Percentiles rank a stretch among this genome's conserved stretches.
Conservation (phyloP, 2,797 vertebrate species). For the Apogon hyalosoma region DNA sequence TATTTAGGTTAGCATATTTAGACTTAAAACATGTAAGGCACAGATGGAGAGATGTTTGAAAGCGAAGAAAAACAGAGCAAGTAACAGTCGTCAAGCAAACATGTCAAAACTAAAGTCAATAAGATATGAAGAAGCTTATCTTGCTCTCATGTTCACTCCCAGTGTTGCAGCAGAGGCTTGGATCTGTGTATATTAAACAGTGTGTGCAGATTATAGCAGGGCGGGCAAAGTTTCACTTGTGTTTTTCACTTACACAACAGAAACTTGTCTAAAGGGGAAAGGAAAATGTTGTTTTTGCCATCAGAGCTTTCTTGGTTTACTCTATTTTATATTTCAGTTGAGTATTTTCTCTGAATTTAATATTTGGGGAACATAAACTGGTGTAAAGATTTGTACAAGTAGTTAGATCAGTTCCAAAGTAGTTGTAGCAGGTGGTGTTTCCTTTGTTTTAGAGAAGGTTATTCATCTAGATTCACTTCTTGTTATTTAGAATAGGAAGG, state of each 20-base stretch:
- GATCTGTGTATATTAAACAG: neutral
- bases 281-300: neutral
- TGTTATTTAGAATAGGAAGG: slow-evolving; percentile 48
- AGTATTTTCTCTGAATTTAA: neutral
- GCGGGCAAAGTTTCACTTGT: neutral
- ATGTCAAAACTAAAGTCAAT: neutral
- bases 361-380: too few relatives aligned
- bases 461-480: slow-evolving; percentile 67
- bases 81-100: neutral
- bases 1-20: neutral
- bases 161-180: neutral
- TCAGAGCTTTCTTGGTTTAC: too few relatives aligned
- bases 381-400: too few relatives aligned
- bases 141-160: neutral
- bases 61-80: neutral
- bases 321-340: too few relatives aligned
- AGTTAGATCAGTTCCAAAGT: too few relatives aligned
- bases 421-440: slow-evolving; percentile 10
- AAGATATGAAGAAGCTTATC: neutral
- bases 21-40: neutral
- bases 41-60: slow-evolving; percentile 6
- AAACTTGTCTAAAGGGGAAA: neutral
- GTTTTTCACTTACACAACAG: slow-evolving; percentile 1
- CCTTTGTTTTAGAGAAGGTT: slow-evolving; percentile 45
- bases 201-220: neutral